Evolutionary conservation across 2,113 vertebrate species (phyloP), one percentile per base, ranked within the genome.

Genomic region (Leiothrix lutea): DNA sequence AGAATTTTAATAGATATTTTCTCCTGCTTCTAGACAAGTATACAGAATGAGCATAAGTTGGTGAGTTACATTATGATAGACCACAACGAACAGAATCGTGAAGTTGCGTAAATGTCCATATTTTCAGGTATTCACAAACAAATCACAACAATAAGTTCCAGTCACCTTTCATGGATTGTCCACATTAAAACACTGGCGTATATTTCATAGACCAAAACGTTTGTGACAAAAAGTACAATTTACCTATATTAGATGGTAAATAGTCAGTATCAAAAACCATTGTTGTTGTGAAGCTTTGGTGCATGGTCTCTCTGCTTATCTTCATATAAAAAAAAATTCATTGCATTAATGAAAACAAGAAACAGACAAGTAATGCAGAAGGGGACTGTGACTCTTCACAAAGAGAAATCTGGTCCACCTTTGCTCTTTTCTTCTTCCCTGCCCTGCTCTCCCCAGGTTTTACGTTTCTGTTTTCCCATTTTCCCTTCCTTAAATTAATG

Each of bases 1-100:
- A 84, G 36, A 94, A 92, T 96, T 94, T 83, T 92, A 94, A 86
- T 88, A 51, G 94, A 91, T 85, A 38, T 85, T 85, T 91, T 94
- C 24, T 88, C 88, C 61, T 85, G 14, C 69, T 94, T 81, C 56
- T 48, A 90, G 79, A 69, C 38, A 73, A 78, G 12, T 69, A 61
- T 47, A 51, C 0, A 6, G 64, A 83, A 72, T 17, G 21, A 29
- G 21, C 33, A 50, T 70, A 65, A 91, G 44, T 82, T 86, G 18
- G 25, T 79, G n/a, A 72, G 53, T 80, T 90, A 75, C 31, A 7
- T 51, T 61, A 38, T 7, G 16, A 62, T 20, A 56, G 8, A 88
- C 22, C 14, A 79, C 47, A 87, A 71, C 5, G 14, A 21, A 48
- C 0, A 3, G 45, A 77, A 87, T 78, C 67, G 66, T 80, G 67